Base-by-base conservation (phyloP, 2,113 vertebrate species). In the Morone saxatilis region DNA sequence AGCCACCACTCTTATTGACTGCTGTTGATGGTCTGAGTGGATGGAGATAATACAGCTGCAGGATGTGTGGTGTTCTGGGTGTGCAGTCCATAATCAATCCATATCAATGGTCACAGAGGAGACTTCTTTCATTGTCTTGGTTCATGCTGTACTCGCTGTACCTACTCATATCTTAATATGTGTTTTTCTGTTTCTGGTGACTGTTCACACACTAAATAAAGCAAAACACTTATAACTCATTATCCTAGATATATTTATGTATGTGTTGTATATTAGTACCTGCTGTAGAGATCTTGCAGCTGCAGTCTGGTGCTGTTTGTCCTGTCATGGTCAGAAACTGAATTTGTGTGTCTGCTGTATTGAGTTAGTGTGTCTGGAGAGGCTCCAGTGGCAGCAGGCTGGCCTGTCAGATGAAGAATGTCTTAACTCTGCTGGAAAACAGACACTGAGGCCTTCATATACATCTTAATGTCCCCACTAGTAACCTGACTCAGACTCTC, bases 291-390 rank as follows among this genome's bases (percentile, higher is more conserved):
- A n/a, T 12, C 25, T 12, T 1, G 22, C 25, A 60, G 57, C 57
- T 9, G 10, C 6, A 12, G 22, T 13, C 62, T 16, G 25, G 5
- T 54, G 48, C 36, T 41, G 41, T 20, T 16, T 41, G 4, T 31
- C n/a, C 54, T 43, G 7, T 60, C 53, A 40, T 47, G 41, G 13
- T 72, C 79, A 14, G 16, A 76, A 13, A 56, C 14, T 25, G 19
- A 14, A n/a, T 48, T 19, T 62, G 48, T 75, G 16, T 10, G 12
- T 45, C 6, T 65, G 38, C n/a, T 69, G 36, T 62, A 70, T 59
- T 70, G 80, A 83, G 25, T 76, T 76, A 56, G n/a, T 36, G 25
- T 16, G 67, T 59, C 50, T 71, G 67, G 25, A 57, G 20, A 69
- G 25, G 63, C 65, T 76, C 66, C 40, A 20, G 53, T 69, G 45